Conservation (phyloP, 2,113 vertebrate genomes). For the Anarrhichthys ocellatus region DNA sequence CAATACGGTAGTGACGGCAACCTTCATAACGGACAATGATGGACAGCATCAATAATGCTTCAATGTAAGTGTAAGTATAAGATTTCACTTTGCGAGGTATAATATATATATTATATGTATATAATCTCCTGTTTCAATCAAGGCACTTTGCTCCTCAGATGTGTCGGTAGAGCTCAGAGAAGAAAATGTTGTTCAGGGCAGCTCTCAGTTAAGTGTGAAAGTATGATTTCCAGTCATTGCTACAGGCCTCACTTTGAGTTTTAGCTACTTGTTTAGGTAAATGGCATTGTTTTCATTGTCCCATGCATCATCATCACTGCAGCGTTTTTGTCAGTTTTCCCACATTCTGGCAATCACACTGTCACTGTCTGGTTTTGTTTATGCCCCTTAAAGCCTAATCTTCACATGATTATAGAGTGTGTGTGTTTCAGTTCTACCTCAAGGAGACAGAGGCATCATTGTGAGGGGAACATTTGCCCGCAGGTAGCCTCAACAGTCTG, state of each 20-base stretch:
- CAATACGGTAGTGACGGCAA: not conserved
- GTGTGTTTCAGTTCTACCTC: slow-evolving; percentile 69
- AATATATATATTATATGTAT: no score
- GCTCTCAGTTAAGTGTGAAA: not conserved
- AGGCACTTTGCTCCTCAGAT: not conserved
- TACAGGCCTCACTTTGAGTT: not conserved
- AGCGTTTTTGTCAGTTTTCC: slow-evolving; percentile 61
- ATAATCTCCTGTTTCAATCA: not conserved
- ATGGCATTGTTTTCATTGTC: slow-evolving; percentile 6
- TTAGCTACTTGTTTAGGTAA: slow-evolving; percentile 5
- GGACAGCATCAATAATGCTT: not conserved
- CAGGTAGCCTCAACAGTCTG: slow-evolving; percentile 35
- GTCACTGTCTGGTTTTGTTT: slow-evolving; percentile 71
- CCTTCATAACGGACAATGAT: not conserved
- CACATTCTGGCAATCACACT: slow-evolving; percentile 57
- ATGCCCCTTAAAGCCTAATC: slow-evolving; percentile 63
- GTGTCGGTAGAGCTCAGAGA: not conserved
- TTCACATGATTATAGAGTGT: slow-evolving; percentile 77
- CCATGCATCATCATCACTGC: slow-evolving; percentile 35
- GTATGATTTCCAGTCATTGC: slow-evolving; percentile 7
- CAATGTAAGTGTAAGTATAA: not conserved
- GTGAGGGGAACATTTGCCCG: slow-evolving; percentile 28
- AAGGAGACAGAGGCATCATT: slow-evolving; percentile 64
- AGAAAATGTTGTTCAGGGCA: not conserved
- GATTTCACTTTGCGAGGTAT: not conserved